Conservation (phyloP, 1,140 invertebrate genomes). For the Heliconius eleuchia region DNA sequence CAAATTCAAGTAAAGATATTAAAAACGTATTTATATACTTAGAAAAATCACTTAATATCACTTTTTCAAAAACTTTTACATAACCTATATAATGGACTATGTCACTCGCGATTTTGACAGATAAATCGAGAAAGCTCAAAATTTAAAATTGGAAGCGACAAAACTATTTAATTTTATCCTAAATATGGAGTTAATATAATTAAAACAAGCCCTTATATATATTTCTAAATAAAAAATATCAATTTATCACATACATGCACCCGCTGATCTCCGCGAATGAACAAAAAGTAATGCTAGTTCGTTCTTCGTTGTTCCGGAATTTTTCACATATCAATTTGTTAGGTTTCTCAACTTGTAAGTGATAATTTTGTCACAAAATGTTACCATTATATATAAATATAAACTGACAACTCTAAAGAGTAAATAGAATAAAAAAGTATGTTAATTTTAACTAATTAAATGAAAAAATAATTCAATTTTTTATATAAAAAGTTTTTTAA, state of each 20-base stretch:
- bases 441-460: background rate
- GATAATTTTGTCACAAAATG: background rate
- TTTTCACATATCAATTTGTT: constrained; percentile 8
- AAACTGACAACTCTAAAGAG: background rate
- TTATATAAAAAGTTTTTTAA: background rate
- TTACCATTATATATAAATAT: constrained; percentile 1
- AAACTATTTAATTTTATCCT: background rate
- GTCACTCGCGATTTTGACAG: constrained; percentile 53
- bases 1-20: constrained; percentile 49
- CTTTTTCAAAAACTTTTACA: constrained; percentile 51
- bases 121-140: constrained; percentile 30
- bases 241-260: constrained; percentile 60
- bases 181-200: background rate
- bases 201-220: background rate
- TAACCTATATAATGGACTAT: constrained; percentile 56
- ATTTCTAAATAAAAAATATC: background rate
- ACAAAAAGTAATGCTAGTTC: constrained; percentile 52
- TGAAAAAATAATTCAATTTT: background rate
- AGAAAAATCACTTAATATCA: constrained; percentile 44
- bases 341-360: constrained; percentile 23
- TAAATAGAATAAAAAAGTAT: too few relatives aligned
- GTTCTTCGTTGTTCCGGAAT: constrained; percentile 17
- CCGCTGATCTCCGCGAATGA: constrained; percentile 64
- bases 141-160: constrained; percentile 11
- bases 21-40: constrained; percentile 48